Percentiles rank a stretch among this genome's conserved stretches.
Conservation (phyloP, 2,113 vertebrate species). For the Ovis canadensis region DNA sequence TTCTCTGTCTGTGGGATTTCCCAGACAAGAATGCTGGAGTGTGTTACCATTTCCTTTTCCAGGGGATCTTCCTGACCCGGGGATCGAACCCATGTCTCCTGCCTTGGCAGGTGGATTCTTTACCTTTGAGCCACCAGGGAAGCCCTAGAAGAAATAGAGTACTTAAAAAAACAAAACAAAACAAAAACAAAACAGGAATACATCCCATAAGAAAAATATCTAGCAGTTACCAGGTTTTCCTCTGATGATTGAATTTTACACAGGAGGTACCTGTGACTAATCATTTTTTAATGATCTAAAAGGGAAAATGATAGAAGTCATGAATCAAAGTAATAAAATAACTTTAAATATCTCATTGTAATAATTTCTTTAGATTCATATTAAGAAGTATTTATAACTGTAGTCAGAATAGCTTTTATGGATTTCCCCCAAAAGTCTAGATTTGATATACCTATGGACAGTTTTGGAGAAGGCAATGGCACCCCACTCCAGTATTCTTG, state of each 20-base stretch:
- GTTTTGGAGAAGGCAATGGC: not conserved
- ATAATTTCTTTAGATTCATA: conserved; percentile 3
- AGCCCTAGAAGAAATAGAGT: not conserved
- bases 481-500: too few species aligned
- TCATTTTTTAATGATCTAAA: not conserved
- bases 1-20: not conserved
- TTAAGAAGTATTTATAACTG: not conserved
- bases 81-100: not conserved
- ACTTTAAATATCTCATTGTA: not conserved
- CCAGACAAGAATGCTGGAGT: not conserved
- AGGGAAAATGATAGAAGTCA: not conserved
- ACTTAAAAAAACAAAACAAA: not conserved
- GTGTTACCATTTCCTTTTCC: not conserved
- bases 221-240: not conserved
- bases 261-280: not conserved
- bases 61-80: not conserved
- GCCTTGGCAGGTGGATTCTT: not conserved
- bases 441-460: not conserved
- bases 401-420: not conserved
- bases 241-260: not conserved
- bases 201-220: not conserved
- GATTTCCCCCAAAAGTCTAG: not conserved
- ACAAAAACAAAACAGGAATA: not conserved
- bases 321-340: conserved; percentile 24
- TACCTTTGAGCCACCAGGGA: not conserved